These are phyloP conservation scores for Catocala fraxini DNA, from an alignment of 2,888 invertebrate species.

Conservation along the genomic window DNA sequence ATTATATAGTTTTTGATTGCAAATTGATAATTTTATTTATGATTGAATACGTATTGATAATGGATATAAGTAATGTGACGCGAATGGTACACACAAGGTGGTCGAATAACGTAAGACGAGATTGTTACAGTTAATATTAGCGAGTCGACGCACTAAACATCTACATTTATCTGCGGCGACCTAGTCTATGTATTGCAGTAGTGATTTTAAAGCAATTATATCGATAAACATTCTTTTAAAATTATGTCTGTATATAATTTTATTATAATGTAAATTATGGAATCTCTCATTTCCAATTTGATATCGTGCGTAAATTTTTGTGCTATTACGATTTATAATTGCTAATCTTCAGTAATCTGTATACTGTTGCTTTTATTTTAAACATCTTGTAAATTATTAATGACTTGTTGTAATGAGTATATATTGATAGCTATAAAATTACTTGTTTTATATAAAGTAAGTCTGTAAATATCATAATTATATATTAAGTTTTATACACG, in stretches of 20 bases:
- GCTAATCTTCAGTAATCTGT: constrained; percentile 79
- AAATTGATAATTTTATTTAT: neutral
- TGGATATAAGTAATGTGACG: constrained; percentile 13
- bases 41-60: neutral
- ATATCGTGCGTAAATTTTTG: constrained; percentile 75
- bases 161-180: constrained; percentile 17
- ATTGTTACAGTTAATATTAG: constrained; percentile 14
- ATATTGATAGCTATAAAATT: constrained; percentile 86
- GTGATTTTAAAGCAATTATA: constrained; percentile 59
- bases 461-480: constrained; percentile 87
- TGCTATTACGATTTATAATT: constrained; percentile 78
- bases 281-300: constrained; percentile 83
- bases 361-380: constrained; percentile 85
- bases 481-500: constrained; percentile 87
- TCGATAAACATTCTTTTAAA: constrained; percentile 76
- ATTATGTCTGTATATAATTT: constrained; percentile 80
- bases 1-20: neutral
- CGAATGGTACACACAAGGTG: constrained; percentile 22
- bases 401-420: constrained; percentile 86
- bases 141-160: neutral
- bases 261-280: constrained; percentile 81
- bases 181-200: constrained; percentile 28
- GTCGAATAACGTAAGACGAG: constrained; percentile 16
- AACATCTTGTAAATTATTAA: constrained; percentile 85
- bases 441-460: constrained; percentile 87